Percentiles rank a stretch among this genome's conserved stretches.
Conservation (phyloP, 1,140 invertebrate genomes). For the Drosophila nannoptera region DNA sequence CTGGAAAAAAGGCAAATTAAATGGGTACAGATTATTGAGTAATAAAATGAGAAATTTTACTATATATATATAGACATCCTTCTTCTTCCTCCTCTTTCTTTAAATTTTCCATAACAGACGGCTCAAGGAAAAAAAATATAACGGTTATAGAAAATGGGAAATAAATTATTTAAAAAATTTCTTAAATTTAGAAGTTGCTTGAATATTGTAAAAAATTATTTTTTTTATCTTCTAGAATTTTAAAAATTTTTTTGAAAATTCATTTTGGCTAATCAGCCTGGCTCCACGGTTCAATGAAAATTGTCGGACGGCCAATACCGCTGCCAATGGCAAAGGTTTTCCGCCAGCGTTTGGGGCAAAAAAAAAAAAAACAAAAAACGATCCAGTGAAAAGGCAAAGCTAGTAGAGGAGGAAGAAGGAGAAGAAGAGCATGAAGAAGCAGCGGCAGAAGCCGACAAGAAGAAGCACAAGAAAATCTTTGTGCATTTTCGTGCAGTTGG, state of each 20-base stretch:
- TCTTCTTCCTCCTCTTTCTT: too few species aligned
- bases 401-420: background rate
- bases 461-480: slow-evolving; percentile 50
- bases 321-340: slow-evolving; percentile 49
- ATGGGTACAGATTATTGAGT: background rate
- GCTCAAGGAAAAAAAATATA: too few species aligned
- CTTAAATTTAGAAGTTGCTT: background rate
- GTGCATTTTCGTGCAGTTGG: slow-evolving; percentile 69
- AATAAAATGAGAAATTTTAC: too few species aligned
- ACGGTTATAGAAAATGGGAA: too few species aligned
- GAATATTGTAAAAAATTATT: too few species aligned
- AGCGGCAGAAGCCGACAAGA: background rate
- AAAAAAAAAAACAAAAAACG: slow-evolving; percentile 13
- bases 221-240: too few species aligned
- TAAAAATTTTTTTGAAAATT: too few species aligned
- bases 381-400: background rate
- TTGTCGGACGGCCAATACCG: slow-evolving; percentile 20
- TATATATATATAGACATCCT: too few species aligned
- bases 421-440: background rate
- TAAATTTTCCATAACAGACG: too few species aligned
- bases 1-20: background rate
- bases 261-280: background rate
- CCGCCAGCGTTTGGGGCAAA: slow-evolving; percentile 21
- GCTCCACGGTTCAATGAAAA: slow-evolving; percentile 37
- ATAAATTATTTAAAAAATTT: too few species aligned